Evolutionary conservation across 2,113 vertebrate genomes (phyloP).

Genomic region (Oophaga pumilio): DNA sequence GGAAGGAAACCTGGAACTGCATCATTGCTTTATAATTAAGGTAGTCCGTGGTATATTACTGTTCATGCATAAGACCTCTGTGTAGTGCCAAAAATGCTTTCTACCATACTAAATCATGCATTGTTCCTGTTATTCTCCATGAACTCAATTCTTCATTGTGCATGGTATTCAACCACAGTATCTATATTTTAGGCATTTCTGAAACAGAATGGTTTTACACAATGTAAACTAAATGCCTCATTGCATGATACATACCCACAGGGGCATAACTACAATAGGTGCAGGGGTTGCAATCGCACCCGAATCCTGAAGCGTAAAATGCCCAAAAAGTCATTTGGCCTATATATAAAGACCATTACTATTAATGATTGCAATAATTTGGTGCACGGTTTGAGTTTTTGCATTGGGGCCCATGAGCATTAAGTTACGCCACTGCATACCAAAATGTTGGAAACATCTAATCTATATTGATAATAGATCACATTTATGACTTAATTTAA

Average conservation of each 20-base stretch:
- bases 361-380: no score
- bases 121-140: not conserved
- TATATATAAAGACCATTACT: no score
- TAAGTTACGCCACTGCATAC: no score
- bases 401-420: no score
- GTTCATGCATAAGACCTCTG: not conserved
- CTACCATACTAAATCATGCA: not conserved
- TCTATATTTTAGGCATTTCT: not conserved
- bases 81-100: not conserved
- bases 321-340: no score
- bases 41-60: not conserved
- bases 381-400: no score
- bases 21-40: not conserved
- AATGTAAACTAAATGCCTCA: no score
- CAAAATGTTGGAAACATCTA: not conserved
- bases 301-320: no score
- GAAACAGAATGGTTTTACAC: not conserved
- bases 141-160: not conserved
- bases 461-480: not conserved
- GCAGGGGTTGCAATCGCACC: no score
- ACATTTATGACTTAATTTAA: not conserved
- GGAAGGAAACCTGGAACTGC: not conserved
- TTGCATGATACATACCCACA: no score
- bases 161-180: not conserved
- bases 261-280: no score